Evolutionary conservation across 2,797 vertebrate genomes (phyloP).

Genomic region (Emydoidea blandingii): DNA sequence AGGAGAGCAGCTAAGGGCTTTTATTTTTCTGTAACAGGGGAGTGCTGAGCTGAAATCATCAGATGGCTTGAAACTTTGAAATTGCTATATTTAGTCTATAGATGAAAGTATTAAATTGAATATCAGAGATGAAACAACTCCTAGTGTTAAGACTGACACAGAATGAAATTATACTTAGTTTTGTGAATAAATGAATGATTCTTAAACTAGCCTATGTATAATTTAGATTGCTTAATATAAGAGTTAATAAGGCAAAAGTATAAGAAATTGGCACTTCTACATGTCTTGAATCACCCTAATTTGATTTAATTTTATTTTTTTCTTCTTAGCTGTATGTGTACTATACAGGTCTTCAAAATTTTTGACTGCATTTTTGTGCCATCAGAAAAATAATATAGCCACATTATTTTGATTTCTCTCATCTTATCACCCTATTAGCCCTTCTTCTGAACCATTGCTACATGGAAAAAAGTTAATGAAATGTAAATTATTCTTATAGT

Average conservation of each 20-base stretch:
- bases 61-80: background rate
- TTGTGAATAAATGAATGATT: too few species aligned
- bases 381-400: background rate
- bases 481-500: background rate
- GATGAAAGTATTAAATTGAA: background rate
- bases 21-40: background rate
- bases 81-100: background rate
- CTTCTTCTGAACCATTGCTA: background rate
- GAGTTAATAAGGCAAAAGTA: background rate
- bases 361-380: background rate
- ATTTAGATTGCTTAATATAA: too few species aligned
- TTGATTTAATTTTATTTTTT: too few species aligned
- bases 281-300: background rate
- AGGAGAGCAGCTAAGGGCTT: background rate
- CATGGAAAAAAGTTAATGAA: background rate
- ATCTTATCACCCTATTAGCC: background rate
- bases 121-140: background rate
- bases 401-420: background rate
- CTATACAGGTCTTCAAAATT: background rate
- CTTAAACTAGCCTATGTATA: too few species aligned
- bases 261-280: background rate
- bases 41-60: background rate
- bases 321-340: background rate
- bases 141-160: background rate
- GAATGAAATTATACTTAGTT: background rate